These are phyloP conservation scores for Carcharodon carcharias DNA, from an alignment of 2,797 vertebrate species.

Conservation along the genomic window DNA sequence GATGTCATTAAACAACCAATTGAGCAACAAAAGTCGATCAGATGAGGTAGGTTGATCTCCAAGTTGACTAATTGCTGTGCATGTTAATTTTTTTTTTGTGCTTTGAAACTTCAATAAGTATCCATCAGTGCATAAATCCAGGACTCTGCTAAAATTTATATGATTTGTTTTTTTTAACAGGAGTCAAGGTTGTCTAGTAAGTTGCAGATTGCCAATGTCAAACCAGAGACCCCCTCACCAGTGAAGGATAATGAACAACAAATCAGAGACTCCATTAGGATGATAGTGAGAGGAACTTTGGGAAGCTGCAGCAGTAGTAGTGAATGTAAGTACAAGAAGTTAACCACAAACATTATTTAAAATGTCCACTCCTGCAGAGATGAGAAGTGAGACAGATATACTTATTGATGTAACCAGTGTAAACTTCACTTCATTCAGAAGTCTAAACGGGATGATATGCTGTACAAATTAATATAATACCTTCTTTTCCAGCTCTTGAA, in stretches of 20 bases:
- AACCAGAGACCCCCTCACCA: slow-evolving; percentile 57
- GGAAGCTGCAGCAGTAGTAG: slow-evolving; percentile 97
- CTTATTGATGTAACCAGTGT: not conserved
- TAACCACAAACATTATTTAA: not conserved
- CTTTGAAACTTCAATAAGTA: slow-evolving; percentile 43
- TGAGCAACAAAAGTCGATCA: slow-evolving; percentile 59
- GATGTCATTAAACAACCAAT: slow-evolving; percentile 77
- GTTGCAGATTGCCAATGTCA: slow-evolving; percentile 64
- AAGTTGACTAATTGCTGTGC: not conserved
- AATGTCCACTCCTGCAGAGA: not conserved
- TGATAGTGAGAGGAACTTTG: slow-evolving; percentile 93
- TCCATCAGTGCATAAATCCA: not conserved
- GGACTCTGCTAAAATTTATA: not conserved
- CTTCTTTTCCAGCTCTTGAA: slow-evolving; percentile 71
- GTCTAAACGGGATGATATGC: not conserved
- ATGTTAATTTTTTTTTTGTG: not conserved
- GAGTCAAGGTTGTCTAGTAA: slow-evolving; percentile 53
- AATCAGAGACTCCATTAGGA: slow-evolving; percentile 81
- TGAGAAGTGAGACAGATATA: not conserved
- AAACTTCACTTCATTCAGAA: not conserved
- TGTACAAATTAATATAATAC: not conserved
- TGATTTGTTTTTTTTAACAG: not conserved
- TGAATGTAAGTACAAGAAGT: slow-evolving; percentile 75
- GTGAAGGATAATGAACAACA: slow-evolving; percentile 71
- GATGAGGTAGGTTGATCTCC: slow-evolving; percentile 66